These are phyloP conservation scores for Calvadosia cruxmelitensis DNA, from an alignment of 30 jellyfish, hydroid and myxozoan genomes.

Conservation along the genomic window DNA sequence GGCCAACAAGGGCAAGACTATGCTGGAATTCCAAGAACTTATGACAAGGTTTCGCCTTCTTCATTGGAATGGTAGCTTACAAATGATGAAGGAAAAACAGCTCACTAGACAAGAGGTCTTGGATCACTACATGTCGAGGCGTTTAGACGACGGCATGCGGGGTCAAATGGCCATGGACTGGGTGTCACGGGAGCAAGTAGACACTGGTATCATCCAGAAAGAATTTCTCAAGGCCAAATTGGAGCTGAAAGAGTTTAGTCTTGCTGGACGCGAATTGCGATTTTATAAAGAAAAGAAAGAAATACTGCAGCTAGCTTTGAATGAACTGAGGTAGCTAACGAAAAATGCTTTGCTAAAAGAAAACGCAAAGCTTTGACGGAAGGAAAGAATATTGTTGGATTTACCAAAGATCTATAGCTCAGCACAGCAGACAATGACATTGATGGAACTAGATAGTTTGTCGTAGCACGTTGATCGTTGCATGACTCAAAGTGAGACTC, in stretches of 20 bases:
- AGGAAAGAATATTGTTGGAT: too few species aligned
- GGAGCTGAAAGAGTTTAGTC: slow-evolving; percentile 33
- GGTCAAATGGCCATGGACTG: slow-evolving; percentile 42
- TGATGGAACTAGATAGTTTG: too few species aligned
- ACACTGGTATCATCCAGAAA: slow-evolving; percentile 3
- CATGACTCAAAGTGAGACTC: too few species aligned
- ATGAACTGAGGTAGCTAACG: neutral
- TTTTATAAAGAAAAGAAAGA: slow-evolving; percentile 52
- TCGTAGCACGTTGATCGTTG: too few species aligned
- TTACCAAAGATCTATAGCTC: too few species aligned
- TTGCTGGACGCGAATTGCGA: slow-evolving; percentile 49
- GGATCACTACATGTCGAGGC: slow-evolving; percentile 11
- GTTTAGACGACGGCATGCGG: slow-evolving; percentile 14
- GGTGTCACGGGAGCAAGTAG: slow-evolving; percentile 14
- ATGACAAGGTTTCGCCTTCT: slow-evolving; percentile 46
- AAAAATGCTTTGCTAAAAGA: too few species aligned
- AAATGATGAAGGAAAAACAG: slow-evolving; percentile 5
- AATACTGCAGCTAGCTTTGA: slow-evolving; percentile 23
- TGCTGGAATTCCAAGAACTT: slow-evolving; percentile 58
- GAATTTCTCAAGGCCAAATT: slow-evolving; percentile 22
- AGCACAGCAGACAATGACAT: too few species aligned
- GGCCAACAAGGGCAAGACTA: slow-evolving; percentile 42
- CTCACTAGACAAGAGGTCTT: slow-evolving; percentile 37
- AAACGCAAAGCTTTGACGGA: too few species aligned
- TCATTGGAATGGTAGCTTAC: slow-evolving; percentile 43